Evolutionary conservation across 2,888 invertebrate genomes (phyloP).

Genomic region (Anodontia alba): DNA sequence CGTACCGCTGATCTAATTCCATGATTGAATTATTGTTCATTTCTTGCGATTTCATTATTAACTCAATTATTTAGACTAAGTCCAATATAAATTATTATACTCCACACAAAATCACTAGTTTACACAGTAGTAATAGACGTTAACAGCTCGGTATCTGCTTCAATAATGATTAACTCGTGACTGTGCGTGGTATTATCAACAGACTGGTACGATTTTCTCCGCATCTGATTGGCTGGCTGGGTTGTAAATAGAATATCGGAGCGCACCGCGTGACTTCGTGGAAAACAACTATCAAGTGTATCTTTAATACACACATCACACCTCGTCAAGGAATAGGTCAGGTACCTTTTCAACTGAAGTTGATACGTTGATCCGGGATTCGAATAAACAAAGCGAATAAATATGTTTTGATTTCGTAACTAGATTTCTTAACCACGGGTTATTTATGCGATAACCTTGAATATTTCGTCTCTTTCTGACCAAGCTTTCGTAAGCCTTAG

Average conservation of each 20-base stretch:
- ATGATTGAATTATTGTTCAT: not conserved
- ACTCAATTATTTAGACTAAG: too few species aligned
- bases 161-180: conserved; percentile 7
- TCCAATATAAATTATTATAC: too few species aligned
- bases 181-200: conserved; percentile 12
- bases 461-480: not conserved
- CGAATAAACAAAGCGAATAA: not conserved
- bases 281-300: not conserved
- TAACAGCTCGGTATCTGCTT: not conserved
- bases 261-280: conserved; percentile 9
- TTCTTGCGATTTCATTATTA: conserved; percentile 6
- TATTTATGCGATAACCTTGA: not conserved
- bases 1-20: not conserved
- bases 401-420: not conserved
- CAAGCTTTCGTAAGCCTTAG: too few species aligned
- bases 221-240: not conserved
- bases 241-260: not conserved
- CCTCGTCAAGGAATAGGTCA: too few species aligned
- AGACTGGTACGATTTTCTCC: conserved; percentile 3
- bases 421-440: not conserved
- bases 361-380: not conserved
- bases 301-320: not conserved
- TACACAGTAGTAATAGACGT: not conserved
- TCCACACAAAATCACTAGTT: not conserved
- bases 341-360: not conserved